Evolutionary conservation across 2,797 vertebrate genomes (phyloP).

Genomic region (Anolis apletophallus): DNA sequence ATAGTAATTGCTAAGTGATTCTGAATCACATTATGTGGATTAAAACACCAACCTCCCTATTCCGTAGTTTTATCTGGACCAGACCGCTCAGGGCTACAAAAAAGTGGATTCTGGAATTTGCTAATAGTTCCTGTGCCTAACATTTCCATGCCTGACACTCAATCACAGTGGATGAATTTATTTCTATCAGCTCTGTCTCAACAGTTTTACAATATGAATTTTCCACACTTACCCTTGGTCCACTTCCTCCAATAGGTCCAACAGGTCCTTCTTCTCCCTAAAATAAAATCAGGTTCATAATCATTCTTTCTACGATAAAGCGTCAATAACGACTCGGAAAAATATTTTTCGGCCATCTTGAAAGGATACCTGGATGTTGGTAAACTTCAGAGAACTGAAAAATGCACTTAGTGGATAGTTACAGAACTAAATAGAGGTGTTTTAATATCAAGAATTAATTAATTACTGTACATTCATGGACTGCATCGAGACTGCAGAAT

Average conservation of each 20-base stretch:
- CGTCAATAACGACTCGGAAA: conserved; percentile 7
- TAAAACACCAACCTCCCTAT: neutral
- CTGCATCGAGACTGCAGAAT: too few species aligned
- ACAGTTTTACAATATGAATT: neutral
- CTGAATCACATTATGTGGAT: too few species aligned
- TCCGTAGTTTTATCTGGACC: neutral
- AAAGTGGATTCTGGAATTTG: neutral
- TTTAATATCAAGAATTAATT: neutral
- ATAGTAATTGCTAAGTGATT: neutral
- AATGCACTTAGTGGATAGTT: neutral
- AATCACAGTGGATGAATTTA: neutral
- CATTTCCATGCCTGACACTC: neutral
- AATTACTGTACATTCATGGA: too few species aligned
- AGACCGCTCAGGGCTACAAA: too few species aligned
- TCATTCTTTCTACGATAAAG: conserved; percentile 13
- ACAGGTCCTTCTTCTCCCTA: conserved; percentile 93
- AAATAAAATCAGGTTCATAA: conserved; percentile 63
- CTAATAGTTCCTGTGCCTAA: neutral
- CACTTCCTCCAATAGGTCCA: conserved; percentile 86
- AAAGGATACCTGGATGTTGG: neutral
- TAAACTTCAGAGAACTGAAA: neutral
- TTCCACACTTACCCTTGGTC: conserved; percentile 86
- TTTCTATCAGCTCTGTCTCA: neutral
- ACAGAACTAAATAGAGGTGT: neutral
- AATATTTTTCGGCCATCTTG: neutral